Evolutionary conservation across 2,888 invertebrate species (phyloP).

Genomic region (Steinernema carpocapsae): DNA sequence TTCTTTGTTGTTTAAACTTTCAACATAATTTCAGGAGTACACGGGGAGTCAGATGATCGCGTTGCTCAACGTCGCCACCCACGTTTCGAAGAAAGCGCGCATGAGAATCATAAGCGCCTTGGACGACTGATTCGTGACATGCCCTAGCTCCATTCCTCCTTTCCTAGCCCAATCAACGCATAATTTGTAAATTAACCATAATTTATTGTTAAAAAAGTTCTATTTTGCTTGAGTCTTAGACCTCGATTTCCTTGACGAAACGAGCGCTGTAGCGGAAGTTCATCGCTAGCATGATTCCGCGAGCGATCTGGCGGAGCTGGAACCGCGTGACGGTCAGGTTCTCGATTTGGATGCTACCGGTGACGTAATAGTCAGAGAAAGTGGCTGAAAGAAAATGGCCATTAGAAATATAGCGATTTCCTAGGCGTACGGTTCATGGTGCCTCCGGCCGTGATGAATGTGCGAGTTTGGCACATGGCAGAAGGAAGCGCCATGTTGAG

Average conservation of each 20-base stretch:
- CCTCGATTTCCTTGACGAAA: constrained; percentile 30
- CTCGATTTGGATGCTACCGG: constrained; percentile 18
- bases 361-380: not conserved
- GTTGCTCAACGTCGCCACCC: constrained; percentile 83
- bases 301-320: constrained; percentile 37
- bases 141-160: not conserved
- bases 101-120: constrained; percentile 58
- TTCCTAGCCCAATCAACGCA: constrained; percentile 1
- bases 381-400: not conserved
- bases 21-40: constrained; percentile 77
- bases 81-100: constrained; percentile 84
- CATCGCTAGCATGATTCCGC: constrained; percentile 26
- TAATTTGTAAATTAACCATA: constrained; percentile 6
- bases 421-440: too few species aligned
- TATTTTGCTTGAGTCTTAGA: not conserved
- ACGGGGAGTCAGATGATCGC: constrained; percentile 84
- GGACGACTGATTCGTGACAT: constrained; percentile 34
- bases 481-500: not conserved
- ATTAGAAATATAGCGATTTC: not conserved
- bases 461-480: not conserved
- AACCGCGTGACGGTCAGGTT: constrained; percentile 23
- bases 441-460: not conserved
- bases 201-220: not conserved
- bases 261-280: constrained; percentile 36
- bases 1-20: not conserved